Conservation (phyloP, 2,888 invertebrate genomes). For the Apotomis betuletana region DNA sequence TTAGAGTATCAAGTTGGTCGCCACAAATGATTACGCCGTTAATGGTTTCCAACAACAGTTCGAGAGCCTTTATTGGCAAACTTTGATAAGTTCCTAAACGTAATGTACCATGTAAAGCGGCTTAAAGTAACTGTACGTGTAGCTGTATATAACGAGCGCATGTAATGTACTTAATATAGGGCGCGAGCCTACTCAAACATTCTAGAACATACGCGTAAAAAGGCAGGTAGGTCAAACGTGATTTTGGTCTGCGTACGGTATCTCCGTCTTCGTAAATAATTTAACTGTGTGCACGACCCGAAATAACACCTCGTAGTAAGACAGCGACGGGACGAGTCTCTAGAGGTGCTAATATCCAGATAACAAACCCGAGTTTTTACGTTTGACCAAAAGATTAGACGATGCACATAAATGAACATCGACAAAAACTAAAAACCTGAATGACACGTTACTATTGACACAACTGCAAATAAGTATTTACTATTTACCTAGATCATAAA, state of each 20-base stretch:
- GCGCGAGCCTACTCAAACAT: constrained; percentile 35
- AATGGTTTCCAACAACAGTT: constrained; percentile 35
- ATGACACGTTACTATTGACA: not conserved
- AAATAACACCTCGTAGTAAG: constrained; percentile 51
- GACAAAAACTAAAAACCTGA: constrained; percentile 9
- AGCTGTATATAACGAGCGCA: constrained; percentile 39
- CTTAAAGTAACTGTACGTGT: constrained; percentile 36
- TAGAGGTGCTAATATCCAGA: constrained; percentile 56
- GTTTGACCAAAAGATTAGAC: constrained; percentile 62
- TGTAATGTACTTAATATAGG: constrained; percentile 34
- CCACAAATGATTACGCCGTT: constrained; percentile 10
- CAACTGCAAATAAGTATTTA: constrained; percentile 13
- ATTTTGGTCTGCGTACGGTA: constrained; percentile 43
- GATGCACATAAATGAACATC: constrained; percentile 22
- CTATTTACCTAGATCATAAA: not conserved
- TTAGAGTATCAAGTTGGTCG: constrained; percentile 34
- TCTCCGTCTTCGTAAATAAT: constrained; percentile 44
- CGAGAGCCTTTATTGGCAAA: constrained; percentile 40
- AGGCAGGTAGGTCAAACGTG: constrained; percentile 49
- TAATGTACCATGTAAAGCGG: constrained; percentile 38
- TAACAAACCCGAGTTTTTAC: constrained; percentile 55
- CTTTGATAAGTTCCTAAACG: constrained; percentile 39
- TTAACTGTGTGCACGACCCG: constrained; percentile 44
- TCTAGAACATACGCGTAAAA: constrained; percentile 41
- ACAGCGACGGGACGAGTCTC: constrained; percentile 45